A percentile compares a stretch with the other conserved stretches of the same genome.
phyloP scores from a whole-genome alignment of 2,888 invertebrate genomes.

The Lapara coniferarum region DNA sequence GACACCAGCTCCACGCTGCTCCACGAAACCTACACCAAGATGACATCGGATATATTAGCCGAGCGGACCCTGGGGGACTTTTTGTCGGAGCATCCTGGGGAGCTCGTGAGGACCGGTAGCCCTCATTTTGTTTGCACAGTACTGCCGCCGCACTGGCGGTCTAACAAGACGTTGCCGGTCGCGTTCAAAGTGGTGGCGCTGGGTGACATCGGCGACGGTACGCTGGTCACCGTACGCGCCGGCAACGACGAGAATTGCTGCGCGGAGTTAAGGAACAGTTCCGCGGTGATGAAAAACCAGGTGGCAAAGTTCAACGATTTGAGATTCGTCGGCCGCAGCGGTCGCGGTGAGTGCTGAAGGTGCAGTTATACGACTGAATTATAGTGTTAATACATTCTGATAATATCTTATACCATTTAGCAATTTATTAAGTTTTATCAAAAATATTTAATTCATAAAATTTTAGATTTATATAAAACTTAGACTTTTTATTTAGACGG shows the following conservation, averaged over 20 bases:
- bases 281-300: conserved; percentile 98
- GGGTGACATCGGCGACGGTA: conserved; percentile 97
- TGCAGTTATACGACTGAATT: conserved; percentile 73
- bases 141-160: conserved; percentile 98
- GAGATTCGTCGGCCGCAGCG: conserved; percentile 98
- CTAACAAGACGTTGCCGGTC: conserved; percentile 98
- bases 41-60: conserved; percentile 95
- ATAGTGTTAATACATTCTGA: conserved; percentile 19
- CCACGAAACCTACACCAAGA: conserved; percentile 93
- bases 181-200: conserved; percentile 98
- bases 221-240: conserved; percentile 96
- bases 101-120: conserved; percentile 95
- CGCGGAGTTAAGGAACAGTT: conserved; percentile 96
- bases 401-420: not conserved
- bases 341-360: conserved; percentile 93
- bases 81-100: conserved; percentile 95
- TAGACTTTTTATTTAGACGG: no score
- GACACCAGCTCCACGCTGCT: conserved; percentile 88
- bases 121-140: conserved; percentile 98
- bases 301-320: conserved; percentile 99
- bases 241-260: conserved; percentile 99
- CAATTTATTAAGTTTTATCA: not conserved
- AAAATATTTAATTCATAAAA: not conserved
- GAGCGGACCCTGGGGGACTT: conserved; percentile 94
- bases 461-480: no score